Base-by-base conservation (phyloP, 2,888 invertebrate species). In the Acanthosoma haemorrhoidale region DNA sequence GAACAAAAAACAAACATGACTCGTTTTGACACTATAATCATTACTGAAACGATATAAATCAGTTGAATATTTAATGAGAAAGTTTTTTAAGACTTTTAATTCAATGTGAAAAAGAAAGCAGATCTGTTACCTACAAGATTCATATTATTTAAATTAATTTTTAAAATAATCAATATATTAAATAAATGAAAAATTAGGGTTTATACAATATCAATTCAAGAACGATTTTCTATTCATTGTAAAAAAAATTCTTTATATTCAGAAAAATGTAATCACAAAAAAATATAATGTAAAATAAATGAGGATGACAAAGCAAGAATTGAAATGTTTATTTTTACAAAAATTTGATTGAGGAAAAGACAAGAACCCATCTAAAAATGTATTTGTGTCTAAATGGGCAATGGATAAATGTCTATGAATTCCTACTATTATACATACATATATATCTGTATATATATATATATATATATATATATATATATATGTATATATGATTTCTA, bases 321-420 rank as follows among this genome's bases (percentile, higher is more conserved):
- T 51, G 51, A 25, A 21, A 43, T 13, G 21, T 51, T 51, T 51
- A 51, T 51, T 51, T 51, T 25, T 51, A 51, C 51, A 51, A 51
- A 51, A 51, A 51, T 51, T 51, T 51, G 51, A 51, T 51, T 51
- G 51, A 51, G 29, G 51, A 51, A 51, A 41, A 51, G 51, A 51
- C 51, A 51, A 51, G 51, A 51, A 51, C 51, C 51, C 51, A 51
- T 25, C 51, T 51, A 51, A 21, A 51, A 51, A 51, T 29, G 51
- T 25, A n/a, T 25, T 25, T 51, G 51, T 51, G 21, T 51, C 2
- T 29, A 51, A n/a, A 51, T 51, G 51, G 21, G n/a, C n/a, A n/a
- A n/a, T 25, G 51, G 51, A 25, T 51, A n/a, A 51, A 51, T 51
- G 29, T 25, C 51, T 25, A 25, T 25, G 29, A 11, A 51, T 51